Evolutionary conservation across 2,888 invertebrate genomes (phyloP), one percentile per base, ranked within the genome.

Genomic region (Callimorpha dominula): DNA sequence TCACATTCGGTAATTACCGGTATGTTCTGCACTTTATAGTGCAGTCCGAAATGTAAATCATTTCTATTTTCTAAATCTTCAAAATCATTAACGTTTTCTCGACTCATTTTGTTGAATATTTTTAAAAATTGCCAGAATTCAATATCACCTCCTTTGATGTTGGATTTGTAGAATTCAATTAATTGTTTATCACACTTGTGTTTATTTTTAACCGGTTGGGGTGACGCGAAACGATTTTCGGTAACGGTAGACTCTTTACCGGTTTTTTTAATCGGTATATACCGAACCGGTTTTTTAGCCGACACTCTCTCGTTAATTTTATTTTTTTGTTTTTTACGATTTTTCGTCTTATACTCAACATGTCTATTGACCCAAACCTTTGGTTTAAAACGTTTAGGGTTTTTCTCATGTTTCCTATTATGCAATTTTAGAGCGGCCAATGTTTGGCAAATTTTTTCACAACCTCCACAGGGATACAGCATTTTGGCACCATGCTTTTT

Each of bases 71-170:
- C 88, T 52, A 93, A 82, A 84, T 94, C 93, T 6, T 88, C 73
- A 50, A 94, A 93, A 81, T 92, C 91, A 0, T 89, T 88, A 0
- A 94, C 80, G 42, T 93, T 91, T 4, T 94, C 94, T 3, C 88
- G 77, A 0, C 88, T 82, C 89, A 95, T 92, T 79, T 89, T 92
- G 74, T 95, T 95, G 69, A 88, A 95, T 2, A 94, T 94, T 71
- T 94, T 94, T 17, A 94, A 68, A 77, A 95, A 95, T 49, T 95
- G 94, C 92, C 94, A 93, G 65, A 95, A 95, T 42, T 94, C 94
- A 1, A 95, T 88, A 66, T 94, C 92, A 0, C 89, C 89, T 0
- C 95, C 95, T 78, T 91, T 89, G 0, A 95, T 90, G 31, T 94
- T 92, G 0, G 86, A 89, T 42, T 92, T 87, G 64, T 93, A 95